Percentiles rank a stretch among this genome's conserved stretches.
Evolutionary conservation across 2,888 invertebrate genomes (phyloP).

Genomic region (Dryomyza anilis): DNA sequence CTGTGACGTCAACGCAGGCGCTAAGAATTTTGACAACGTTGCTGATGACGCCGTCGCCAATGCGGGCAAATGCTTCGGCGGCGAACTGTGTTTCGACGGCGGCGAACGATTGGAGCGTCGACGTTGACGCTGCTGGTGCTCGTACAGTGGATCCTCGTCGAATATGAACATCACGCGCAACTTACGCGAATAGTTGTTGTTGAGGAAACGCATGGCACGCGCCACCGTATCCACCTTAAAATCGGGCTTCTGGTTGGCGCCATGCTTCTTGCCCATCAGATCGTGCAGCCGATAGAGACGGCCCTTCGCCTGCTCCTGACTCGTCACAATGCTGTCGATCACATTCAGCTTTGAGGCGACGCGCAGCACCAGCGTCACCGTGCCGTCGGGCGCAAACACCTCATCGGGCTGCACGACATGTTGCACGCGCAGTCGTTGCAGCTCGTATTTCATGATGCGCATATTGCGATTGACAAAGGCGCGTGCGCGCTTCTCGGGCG

Average conservation of each 20-base stretch:
- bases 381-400: slow-evolving; percentile 29
- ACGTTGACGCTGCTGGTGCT: slow-evolving; percentile 20
- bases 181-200: slow-evolving; percentile 32
- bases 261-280: slow-evolving; percentile 18
- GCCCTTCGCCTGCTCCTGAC: slow-evolving; percentile 17
- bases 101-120: not conserved
- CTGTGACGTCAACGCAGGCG: not conserved
- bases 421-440: slow-evolving; percentile 28
- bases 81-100: not conserved
- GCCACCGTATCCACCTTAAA: slow-evolving; percentile 33
- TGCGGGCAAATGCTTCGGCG: not conserved
- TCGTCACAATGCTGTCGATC: slow-evolving; percentile 22
- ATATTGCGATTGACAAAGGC: slow-evolving; percentile 32
- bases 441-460: slow-evolving; percentile 32
- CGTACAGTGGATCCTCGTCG: slow-evolving; percentile 29
- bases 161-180: slow-evolving; percentile 35
- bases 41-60: not conserved
- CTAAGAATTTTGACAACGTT: too few relatives aligned
- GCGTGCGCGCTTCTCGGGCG: slow-evolving; percentile 28
- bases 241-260: slow-evolving; percentile 21
- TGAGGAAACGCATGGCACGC: slow-evolving; percentile 34
- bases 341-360: slow-evolving; percentile 31
- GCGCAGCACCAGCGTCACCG: slow-evolving; percentile 29
- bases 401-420: slow-evolving; percentile 33
- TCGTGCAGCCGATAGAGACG: slow-evolving; percentile 32